Conservation (phyloP, 2,113 vertebrate genomes). For the Holacanthus passer region DNA sequence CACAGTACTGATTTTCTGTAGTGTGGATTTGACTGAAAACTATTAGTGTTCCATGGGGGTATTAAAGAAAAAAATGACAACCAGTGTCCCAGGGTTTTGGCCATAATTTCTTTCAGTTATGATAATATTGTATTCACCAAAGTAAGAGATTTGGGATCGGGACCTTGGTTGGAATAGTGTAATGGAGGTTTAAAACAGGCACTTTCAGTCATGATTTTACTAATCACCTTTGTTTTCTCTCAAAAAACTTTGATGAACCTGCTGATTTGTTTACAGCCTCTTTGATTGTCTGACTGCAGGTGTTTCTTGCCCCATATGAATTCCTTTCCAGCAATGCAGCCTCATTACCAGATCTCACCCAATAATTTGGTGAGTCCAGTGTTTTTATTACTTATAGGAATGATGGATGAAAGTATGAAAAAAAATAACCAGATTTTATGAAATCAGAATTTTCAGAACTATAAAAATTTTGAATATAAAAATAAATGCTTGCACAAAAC, state of each 20-base stretch:
- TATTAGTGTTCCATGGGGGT: neutral
- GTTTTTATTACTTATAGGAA: neutral
- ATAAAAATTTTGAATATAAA: neutral
- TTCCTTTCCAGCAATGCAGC: neutral
- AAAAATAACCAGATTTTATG: neutral
- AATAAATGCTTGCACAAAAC: neutral
- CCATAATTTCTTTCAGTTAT: neutral
- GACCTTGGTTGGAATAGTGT: neutral
- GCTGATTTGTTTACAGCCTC: neutral
- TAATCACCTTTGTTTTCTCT: neutral
- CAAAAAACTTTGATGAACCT: neutral
- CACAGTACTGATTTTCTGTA: neutral
- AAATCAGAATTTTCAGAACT: neutral
- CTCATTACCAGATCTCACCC: neutral
- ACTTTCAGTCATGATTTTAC: neutral
- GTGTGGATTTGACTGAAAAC: neutral
- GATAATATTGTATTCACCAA: neutral
- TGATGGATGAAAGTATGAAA: neutral
- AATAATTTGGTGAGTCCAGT: neutral
- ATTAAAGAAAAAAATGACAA: neutral
- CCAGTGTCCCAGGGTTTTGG: neutral
- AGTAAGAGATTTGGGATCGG: neutral
- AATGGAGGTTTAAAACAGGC: neutral
- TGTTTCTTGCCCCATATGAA: neutral
- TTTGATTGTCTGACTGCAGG: neutral